These are phyloP conservation scores for Anthonomus grandis DNA, from an alignment of 1,140 invertebrate species.

Conservation along the genomic window DNA sequence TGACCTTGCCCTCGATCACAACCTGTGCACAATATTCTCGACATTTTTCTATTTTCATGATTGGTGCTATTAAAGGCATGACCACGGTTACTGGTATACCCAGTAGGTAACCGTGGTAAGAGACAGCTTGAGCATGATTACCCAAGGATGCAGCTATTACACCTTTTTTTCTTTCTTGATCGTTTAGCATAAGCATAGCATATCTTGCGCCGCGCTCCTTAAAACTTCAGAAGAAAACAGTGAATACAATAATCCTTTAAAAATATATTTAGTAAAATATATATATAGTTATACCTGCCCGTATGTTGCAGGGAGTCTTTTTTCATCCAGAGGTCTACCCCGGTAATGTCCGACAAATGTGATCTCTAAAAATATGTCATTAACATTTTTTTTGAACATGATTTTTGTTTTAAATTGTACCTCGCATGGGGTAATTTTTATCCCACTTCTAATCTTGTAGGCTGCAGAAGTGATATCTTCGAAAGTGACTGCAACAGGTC, in stretches of 20 bases:
- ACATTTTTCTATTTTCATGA: conserved; percentile 92
- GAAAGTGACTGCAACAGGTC: conserved; percentile 73
- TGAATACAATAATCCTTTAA: conserved; percentile 14
- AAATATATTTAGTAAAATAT: too few species aligned
- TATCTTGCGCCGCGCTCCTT: conserved; percentile 91
- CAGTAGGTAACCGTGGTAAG: conserved; percentile 81
- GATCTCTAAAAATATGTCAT: too few species aligned
- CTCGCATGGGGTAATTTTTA: conserved; percentile 79
- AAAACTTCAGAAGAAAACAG: conserved; percentile 60
- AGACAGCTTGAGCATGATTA: conserved; percentile 86
- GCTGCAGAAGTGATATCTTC: conserved; percentile 88
- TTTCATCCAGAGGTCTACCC: conserved; percentile 87
- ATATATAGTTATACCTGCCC: conserved; percentile 64
- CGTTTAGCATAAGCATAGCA: conserved; percentile 70
- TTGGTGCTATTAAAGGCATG: conserved; percentile 86
- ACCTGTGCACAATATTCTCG: conserved; percentile 80
- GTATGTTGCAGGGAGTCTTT: conserved; percentile 91
- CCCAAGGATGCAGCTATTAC: conserved; percentile 91
- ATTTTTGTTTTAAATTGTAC: conserved; percentile 54
- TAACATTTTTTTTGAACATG: neutral
- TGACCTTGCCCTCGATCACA: conserved; percentile 68
- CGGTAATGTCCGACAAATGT: conserved; percentile 70
- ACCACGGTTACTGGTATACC: conserved; percentile 86
- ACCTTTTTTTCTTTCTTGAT: conserved; percentile 69
- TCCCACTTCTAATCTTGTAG: conserved; percentile 80